Percentiles rank a stretch among this genome's conserved stretches.
phyloP scores from a whole-genome alignment of 2,888 invertebrate genomes.

The Trachelus iudaicus region DNA sequence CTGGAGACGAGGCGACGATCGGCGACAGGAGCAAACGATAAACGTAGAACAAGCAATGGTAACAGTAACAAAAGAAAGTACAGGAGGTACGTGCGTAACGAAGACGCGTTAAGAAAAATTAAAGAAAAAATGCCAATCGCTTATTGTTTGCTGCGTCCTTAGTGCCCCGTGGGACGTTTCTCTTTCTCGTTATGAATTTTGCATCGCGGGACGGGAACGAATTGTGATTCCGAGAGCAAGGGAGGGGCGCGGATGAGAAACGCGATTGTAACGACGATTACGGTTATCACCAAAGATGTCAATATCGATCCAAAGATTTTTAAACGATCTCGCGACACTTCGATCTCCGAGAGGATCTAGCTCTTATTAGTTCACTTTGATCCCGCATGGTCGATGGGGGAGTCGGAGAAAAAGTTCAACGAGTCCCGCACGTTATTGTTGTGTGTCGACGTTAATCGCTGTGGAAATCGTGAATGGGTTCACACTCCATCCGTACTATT shows the following conservation, averaged over 20 bases:
- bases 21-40: conserved; percentile 22
- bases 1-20: conserved; percentile 5
- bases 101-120: not conserved
- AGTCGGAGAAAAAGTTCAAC: not conserved
- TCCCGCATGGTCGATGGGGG: not conserved
- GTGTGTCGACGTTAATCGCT: not conserved
- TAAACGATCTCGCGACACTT: conserved; percentile 20
- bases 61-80: conserved; percentile 14
- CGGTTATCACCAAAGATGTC: conserved; percentile 50
- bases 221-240: not conserved
- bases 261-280: not conserved
- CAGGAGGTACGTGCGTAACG: conserved; percentile 10
- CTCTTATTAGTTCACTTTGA: not conserved
- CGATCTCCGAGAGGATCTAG: conserved; percentile 1
- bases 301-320: conserved; percentile 50
- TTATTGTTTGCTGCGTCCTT: conserved; percentile 55
- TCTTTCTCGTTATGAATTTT: conserved; percentile 19
- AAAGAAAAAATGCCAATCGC: conserved; percentile 46
- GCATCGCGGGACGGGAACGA: conserved; percentile 24
- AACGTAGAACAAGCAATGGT: conserved; percentile 8
- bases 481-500: not conserved
- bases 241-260: not conserved
- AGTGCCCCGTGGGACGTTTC: conserved; percentile 31
- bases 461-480: not conserved
- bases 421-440: not conserved